Evolutionary conservation across 2,113 vertebrate species (phyloP).

Genomic region (Prunella fulvescens): DNA sequence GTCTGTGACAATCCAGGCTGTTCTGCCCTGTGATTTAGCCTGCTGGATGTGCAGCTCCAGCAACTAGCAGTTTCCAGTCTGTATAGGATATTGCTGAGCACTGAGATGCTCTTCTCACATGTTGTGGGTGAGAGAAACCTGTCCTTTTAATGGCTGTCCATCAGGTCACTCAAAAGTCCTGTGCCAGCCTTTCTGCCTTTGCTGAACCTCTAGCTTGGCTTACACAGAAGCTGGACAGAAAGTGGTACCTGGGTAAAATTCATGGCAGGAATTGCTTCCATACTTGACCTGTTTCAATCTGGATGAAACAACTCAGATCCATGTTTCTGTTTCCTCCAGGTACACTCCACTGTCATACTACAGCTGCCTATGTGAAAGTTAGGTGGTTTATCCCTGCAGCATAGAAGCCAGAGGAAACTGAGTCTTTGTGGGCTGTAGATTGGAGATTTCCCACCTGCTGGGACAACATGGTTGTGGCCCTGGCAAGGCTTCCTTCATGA

Average conservation of each 20-base stretch:
- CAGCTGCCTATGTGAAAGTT: neutral
- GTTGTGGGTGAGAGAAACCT: neutral
- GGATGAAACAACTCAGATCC: neutral
- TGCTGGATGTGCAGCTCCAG: conserved; percentile 26
- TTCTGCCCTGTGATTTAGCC: neutral
- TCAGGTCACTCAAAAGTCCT: neutral
- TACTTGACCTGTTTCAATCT: neutral
- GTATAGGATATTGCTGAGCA: conserved; percentile 34
- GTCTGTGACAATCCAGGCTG: neutral
- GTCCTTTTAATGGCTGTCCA: neutral
- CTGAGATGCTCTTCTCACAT: neutral
- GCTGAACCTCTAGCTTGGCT: neutral
- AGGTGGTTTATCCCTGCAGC: neutral
- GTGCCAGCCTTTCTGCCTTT: neutral
- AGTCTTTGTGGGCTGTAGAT: neutral
- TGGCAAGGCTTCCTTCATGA: neutral
- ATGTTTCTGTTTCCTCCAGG: neutral
- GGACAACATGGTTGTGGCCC: neutral
- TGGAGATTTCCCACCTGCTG: neutral
- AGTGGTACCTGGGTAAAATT: neutral
- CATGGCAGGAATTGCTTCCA: neutral
- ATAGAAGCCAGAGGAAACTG: neutral
- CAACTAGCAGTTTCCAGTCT: neutral
- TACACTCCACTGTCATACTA: neutral
- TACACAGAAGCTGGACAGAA: neutral